Evolutionary conservation across 2,797 vertebrate species (phyloP).

Genomic region (Phataginus tricuspis): DNA sequence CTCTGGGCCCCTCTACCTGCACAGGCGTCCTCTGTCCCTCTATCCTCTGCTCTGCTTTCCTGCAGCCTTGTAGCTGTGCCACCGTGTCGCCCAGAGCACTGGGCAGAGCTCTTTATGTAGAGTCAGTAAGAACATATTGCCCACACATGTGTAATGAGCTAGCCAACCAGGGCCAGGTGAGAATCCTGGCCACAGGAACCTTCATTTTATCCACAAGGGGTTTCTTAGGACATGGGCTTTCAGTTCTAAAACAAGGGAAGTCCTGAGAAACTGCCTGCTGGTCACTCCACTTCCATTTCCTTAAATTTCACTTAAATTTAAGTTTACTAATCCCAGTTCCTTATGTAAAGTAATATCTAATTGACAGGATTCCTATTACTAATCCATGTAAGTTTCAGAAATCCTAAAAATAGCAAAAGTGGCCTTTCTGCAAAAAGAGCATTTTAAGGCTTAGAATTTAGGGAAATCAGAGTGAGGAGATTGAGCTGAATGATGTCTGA

Average conservation of each 20-base stretch:
- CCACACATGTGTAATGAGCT: too few species aligned
- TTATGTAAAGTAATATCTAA: neutral
- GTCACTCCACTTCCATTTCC: neutral
- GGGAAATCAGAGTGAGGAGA: neutral
- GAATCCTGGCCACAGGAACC: too few species aligned
- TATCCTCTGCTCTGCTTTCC: too few species aligned
- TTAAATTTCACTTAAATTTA: too few species aligned
- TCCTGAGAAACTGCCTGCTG: neutral
- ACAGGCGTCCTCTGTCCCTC: too few species aligned
- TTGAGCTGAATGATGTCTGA: neutral
- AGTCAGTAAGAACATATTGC: too few species aligned
- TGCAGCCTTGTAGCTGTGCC: too few species aligned
- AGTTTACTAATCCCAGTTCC: neutral
- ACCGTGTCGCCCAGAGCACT: too few species aligned
- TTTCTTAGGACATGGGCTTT: neutral
- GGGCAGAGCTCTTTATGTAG: too few species aligned
- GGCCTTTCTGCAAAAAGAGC: neutral
- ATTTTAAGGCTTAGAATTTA: neutral
- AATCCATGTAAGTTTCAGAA: neutral
- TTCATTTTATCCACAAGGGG: too few species aligned
- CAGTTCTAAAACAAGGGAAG: neutral
- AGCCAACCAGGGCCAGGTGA: too few species aligned
- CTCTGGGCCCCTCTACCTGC: too few species aligned
- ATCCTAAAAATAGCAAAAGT: neutral
- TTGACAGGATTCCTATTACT: neutral